A percentile compares a stretch with the other conserved stretches of the same genome.
Conservation (phyloP, 2,113 vertebrate species). For the Poeciliopsis turrubarensis region DNA sequence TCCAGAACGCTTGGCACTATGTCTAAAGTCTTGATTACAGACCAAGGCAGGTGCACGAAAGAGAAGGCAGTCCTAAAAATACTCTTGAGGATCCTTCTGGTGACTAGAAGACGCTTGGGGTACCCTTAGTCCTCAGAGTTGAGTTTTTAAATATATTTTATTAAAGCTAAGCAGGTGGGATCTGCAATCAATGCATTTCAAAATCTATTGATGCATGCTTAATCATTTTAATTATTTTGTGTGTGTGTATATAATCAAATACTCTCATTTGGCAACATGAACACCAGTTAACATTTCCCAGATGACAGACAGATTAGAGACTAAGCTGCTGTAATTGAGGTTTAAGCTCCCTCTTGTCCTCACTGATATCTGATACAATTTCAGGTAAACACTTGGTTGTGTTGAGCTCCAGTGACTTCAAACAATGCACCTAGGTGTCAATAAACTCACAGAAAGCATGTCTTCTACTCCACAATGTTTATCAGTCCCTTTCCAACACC, state of each 20-base stretch:
- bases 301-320: slow-evolving; percentile 28
- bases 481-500: neutral
- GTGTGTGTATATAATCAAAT: neutral
- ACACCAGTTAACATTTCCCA: slow-evolving; percentile 37
- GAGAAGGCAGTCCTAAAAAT: slow-evolving; percentile 87
- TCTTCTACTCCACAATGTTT: neutral
- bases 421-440: slow-evolving; percentile 68
- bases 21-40: slow-evolving; percentile 83
- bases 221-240: neutral
- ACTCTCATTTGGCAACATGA: neutral
- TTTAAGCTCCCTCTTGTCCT: slow-evolving; percentile 56
- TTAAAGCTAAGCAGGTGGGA: neutral
- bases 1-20: slow-evolving; percentile 78
- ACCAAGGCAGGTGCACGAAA: slow-evolving; percentile 87
- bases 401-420: slow-evolving; percentile 58
- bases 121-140: slow-evolving; percentile 33
- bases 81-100: slow-evolving; percentile 77
- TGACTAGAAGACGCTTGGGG: slow-evolving; percentile 57
- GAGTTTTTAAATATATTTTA: neutral
- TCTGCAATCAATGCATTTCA: neutral
- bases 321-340: slow-evolving; percentile 29
- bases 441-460: slow-evolving; percentile 40
- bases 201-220: neutral
- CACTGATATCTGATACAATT: slow-evolving; percentile 64
- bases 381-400: slow-evolving; percentile 68